Evolutionary conservation across 2,797 vertebrate genomes (phyloP).

Genomic region (Botia kubotai): DNA sequence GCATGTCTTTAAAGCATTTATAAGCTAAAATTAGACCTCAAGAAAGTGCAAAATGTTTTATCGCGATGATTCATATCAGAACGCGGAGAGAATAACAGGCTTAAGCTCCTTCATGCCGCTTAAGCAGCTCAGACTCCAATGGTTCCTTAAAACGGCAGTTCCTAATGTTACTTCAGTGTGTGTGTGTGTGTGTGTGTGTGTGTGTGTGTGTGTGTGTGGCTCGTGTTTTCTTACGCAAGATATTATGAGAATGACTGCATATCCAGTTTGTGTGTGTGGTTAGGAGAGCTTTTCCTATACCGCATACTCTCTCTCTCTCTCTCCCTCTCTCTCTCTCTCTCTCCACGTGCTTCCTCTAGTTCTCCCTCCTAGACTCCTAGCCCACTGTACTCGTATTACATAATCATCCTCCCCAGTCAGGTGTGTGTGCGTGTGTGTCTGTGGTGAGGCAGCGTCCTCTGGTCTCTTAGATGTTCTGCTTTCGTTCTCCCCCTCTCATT

Average conservation of each 20-base stretch:
- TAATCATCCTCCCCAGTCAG: conserved; percentile 53
- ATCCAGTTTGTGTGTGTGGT: conserved; percentile 23
- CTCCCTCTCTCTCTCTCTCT: conserved; percentile 17
- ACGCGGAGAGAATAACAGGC: conserved; percentile 36
- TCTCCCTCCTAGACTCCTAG: conserved; percentile 44
- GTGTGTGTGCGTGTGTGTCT: conserved; percentile 54
- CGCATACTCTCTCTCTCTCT: conserved; percentile 20
- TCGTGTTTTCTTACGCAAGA: background rate
- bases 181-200: conserved; percentile 1
- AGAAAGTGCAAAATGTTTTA: conserved; percentile 42
- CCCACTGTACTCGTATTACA: conserved; percentile 53
- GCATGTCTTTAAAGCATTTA: conserved; percentile 46
- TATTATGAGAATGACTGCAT: conserved; percentile 1
- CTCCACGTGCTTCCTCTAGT: conserved; percentile 25
- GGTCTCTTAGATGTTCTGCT: conserved; percentile 35
- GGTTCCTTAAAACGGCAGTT: conserved; percentile 16
- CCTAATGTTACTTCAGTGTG: conserved; percentile 1
- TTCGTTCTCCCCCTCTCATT: conserved; percentile 22
- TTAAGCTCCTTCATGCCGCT: conserved; percentile 20
- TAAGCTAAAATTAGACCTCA: conserved; percentile 39
- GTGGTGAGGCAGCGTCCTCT: conserved; percentile 41
- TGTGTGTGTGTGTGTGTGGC: background rate
- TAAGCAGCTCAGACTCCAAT: conserved; percentile 28
- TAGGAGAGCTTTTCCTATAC: conserved; percentile 23
- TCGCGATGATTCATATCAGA: conserved; percentile 41